Base-by-base conservation (phyloP, 2,113 vertebrate genomes). In the Austrofundulus limnaeus region DNA sequence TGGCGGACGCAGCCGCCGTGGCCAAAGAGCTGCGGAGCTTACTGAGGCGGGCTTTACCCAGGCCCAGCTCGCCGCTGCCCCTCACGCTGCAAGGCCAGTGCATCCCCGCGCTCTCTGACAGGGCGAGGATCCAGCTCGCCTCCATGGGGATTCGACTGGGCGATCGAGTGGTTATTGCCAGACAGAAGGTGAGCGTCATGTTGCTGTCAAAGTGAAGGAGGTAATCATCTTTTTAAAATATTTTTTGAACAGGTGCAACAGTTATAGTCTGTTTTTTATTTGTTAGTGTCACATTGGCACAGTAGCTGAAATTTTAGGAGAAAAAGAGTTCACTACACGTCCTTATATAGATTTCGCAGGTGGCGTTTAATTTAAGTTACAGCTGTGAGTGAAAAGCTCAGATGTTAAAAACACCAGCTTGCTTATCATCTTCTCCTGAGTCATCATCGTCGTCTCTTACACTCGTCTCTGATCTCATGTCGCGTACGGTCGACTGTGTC, bases 131-230 rank as follows among this genome's bases (percentile, higher is more conserved):
- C 1, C 91, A 91, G 78, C 95, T 97, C 0, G 50, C 87, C 1
- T 89, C 92, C 0, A 93, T 96, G 60, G 96, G 94, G 50, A 78
- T 98, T 67, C 94, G 91, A 66, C 81, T 97, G 39, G 97, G 97
- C 13, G 95, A 98, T 80, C 92, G 95, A 7, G 95, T 99, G n/a
- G 81, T 97, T 67, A 98, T 98, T 9, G 95, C 96, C 23, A 95
- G 96, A 77, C 96, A 98, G 90, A 98, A 98, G 96, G 97, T 98
- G 92, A 0, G 83, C 74, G 48, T 37, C 20, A 37, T 41, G 21
- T 17, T 38, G 16, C 20, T 50, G 41, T 31, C 6, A 14, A 58
- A 43, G 41, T 8, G 17, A 28, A 8, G 9, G 25, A 60, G 19
- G 2, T 49, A 12, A 34, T 19, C 28, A 19, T 13, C n/a, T 1